Evolutionary conservation across 2,888 invertebrate genomes (phyloP), one percentile per base, ranked within the genome.

Genomic region (Tachina grossa): DNA sequence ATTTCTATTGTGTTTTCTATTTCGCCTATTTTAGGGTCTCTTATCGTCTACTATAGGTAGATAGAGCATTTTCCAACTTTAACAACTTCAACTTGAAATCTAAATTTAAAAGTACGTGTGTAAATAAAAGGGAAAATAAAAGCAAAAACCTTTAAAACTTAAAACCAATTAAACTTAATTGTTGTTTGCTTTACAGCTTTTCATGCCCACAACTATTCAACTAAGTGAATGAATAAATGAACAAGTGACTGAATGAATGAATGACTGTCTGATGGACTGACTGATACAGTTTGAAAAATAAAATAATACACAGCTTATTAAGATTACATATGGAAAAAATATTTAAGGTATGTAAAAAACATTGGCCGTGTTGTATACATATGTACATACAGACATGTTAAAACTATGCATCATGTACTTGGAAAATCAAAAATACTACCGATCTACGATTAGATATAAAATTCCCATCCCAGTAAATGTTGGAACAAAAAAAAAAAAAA

Each of bases 91-190:
- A 66, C 66, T 68, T 72, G 68, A 61, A 75, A 82, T 76, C 53
- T 63, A 61, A 65, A 51, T 66, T 66, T 66, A 51, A 68, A 84
- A 74, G 71, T 63, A 19, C 51, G 39, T 11, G 68, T 66, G 49
- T 31, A 31, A 78, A 63, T 19, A 19, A 72, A 68, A 2, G 19
- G n/a, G 13, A 55, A 68, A 16, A 63, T 9, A 47, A 65, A 45
- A 10, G 57, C 57, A 45, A 65, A 51, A 68, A 39, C 19, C 47
- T 47, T n/a, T n/a, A 13, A 45, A 59, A 72, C 75, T 69, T 61
- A 76, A 81, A 76, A 72, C 75, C 82, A 83, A 79, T 85, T 85
- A 85, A 83, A 85, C 71, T 79, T 76, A 83, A 79, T 85, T 85
- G 75, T 71, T 53, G 45, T 63, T 71, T 59, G 49, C 31, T 68